Base-by-base conservation (phyloP, 2,797 vertebrate species). In the Corythornis leucogaster region DNA sequence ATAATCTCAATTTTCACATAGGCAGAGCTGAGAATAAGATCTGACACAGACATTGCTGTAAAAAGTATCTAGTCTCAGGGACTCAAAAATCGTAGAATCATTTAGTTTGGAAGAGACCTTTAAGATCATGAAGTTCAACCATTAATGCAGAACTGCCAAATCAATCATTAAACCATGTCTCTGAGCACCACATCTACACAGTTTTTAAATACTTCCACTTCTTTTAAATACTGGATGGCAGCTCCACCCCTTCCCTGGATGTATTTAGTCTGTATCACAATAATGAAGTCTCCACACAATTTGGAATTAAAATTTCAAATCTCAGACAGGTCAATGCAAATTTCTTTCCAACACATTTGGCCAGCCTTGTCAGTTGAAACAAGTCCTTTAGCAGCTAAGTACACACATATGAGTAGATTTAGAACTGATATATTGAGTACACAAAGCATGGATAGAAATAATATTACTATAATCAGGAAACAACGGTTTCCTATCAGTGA, bases 281-380 rank as follows among this genome's bases (percentile, higher is more conserved):
- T 38, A 81, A 63, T 40, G n/a, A 75, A 89, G 42, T 2, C 54
- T 11, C 30, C n/a, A 50, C 25, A 19, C 25, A n/a, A 20, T 53
- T 64, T 46, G 25, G 70, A 90, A 85, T 59, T 12, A 50, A 48
- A 70, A 42, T 3, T 42, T 35, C 35, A 68, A 16, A 8, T 45
- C 59, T 74, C 4, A 0, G 12, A 30, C 0, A 0, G 28, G 30
- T 67, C 50, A 40, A 8, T 6, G 9, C 26, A 69, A 25, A 73
- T 13, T 17, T 33, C 58, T 70, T 55, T 70, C n/a, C 5, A 45
- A 35, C 13, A 17, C 15, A 8, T 38, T 80, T 53, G 16, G 25
- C 33, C 25, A 5, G 9, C 22, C 77, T 54, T 70, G 48, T 51
- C 78, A 43, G 26, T 3, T 54, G 19, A 92, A 77, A 43, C 38